Conservation (phyloP, 2,888 invertebrate genomes). For the Conchocele bisecta region DNA sequence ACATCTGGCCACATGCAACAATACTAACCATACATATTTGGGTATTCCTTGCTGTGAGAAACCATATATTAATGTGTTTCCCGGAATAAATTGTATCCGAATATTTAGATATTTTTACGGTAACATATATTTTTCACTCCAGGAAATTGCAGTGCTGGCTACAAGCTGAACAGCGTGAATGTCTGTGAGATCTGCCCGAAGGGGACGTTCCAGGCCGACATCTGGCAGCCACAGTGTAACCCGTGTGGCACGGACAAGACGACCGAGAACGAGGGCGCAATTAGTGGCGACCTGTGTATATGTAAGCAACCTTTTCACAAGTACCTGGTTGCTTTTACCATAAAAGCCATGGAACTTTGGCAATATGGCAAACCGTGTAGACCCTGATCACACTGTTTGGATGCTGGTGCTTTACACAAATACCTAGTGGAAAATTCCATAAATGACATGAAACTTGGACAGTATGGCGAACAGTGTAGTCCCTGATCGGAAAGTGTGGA, state of each 20-base stretch:
- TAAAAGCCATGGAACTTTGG: neutral
- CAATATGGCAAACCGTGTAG: neutral
- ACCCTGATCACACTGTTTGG: no score
- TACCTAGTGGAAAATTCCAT: neutral
- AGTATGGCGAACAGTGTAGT: no score
- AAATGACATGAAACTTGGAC: no score
- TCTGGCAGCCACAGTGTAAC: conserved; percentile 53
- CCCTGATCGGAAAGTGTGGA: no score
- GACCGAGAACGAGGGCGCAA: conserved; percentile 32
- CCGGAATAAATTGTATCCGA: no score
- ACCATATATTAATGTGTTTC: no score
- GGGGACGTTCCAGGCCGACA: conserved; percentile 42
- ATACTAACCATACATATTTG: no score
- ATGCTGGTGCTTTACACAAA: neutral
- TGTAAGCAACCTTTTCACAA: conserved; percentile 29
- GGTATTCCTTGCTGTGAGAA: no score
- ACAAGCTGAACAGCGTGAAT: conserved; percentile 23
- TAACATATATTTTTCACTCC: no score
- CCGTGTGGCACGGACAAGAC: conserved; percentile 53
- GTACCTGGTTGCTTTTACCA: neutral
- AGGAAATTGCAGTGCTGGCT: conserved; percentile 62
- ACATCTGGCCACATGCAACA: no score
- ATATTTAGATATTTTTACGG: no score
- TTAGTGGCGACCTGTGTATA: conserved; percentile 23
- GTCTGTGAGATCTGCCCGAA: conserved; percentile 51